phyloP scores from a whole-genome alignment of 2,888 invertebrate genomes.

The Tholera decimalis region DNA sequence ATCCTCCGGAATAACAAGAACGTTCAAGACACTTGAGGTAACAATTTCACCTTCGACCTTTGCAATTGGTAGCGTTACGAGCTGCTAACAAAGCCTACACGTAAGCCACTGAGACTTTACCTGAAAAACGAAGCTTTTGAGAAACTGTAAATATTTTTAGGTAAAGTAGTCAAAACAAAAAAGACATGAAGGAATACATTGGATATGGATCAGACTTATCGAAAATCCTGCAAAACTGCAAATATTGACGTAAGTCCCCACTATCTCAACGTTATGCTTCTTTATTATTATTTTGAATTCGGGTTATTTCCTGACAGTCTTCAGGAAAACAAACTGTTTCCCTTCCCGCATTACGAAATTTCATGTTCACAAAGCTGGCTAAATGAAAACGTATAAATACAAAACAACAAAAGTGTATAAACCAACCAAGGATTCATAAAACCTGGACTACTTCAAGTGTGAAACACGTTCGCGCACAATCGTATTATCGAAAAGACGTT shows the following conservation, averaged over 20 bases:
- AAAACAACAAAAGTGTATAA: constrained; percentile 41
- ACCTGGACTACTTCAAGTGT: constrained; percentile 67
- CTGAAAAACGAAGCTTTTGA: constrained; percentile 7
- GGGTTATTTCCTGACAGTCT: background rate
- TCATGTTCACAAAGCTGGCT: background rate
- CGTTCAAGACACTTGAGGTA: constrained; percentile 70
- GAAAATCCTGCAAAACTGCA: background rate
- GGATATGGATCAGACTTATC: background rate
- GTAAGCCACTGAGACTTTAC: constrained; percentile 29
- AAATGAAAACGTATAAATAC: constrained; percentile 32
- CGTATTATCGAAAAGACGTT: constrained; percentile 81
- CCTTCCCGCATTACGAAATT: constrained; percentile 13
- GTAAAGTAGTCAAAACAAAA: background rate
- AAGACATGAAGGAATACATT: background rate
- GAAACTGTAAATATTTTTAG: constrained; percentile 1
- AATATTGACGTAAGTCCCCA: background rate
- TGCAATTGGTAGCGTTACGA: constrained; percentile 68
- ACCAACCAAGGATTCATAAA: constrained; percentile 63
- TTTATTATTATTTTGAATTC: background rate
- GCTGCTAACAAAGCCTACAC: constrained; percentile 42
- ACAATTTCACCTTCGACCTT: constrained; percentile 72
- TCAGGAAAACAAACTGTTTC: background rate
- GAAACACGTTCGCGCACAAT: constrained; percentile 73
- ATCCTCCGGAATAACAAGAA: constrained; percentile 71
- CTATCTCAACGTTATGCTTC: background rate